phyloP scores from a whole-genome alignment of 2,113 vertebrate species.

The Pteronura brasiliensis region DNA sequence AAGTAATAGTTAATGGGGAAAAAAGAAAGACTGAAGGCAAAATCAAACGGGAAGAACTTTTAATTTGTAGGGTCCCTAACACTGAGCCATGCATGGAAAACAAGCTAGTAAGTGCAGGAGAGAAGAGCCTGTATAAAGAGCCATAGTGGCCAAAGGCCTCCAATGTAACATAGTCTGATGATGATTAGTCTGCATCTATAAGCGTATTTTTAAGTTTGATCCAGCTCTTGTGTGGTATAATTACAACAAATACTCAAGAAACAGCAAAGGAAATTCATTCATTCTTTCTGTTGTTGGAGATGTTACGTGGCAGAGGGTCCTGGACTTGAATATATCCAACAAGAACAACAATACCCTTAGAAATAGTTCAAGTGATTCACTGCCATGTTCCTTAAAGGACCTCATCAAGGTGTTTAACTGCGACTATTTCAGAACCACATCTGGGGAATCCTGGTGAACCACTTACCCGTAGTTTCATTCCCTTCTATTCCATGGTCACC shows the following conservation, averaged over 20 bases:
- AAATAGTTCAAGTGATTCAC: background rate
- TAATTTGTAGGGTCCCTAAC: background rate
- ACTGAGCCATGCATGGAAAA: background rate
- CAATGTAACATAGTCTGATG: background rate
- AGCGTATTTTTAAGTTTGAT: background rate
- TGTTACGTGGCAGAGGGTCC: background rate
- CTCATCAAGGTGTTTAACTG: background rate
- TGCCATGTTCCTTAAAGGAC: background rate
- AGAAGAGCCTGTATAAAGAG: background rate
- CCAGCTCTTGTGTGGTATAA: background rate
- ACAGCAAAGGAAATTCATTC: background rate
- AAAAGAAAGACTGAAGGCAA: background rate
- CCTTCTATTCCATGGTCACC: slow-evolving; percentile 88
- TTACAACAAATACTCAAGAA: background rate
- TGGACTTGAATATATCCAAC: background rate
- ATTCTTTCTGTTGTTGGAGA: background rate
- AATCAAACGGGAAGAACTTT: background rate
- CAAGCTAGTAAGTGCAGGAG: background rate
- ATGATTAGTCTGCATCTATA: background rate
- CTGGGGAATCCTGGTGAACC: background rate
- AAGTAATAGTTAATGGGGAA: background rate
- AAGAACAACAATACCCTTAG: background rate
- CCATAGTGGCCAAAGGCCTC: background rate
- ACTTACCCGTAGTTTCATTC: slow-evolving; percentile 74
- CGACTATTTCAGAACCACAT: background rate